Percentiles rank a stretch among this genome's conserved stretches.
These are phyloP conservation scores for Notolabrus celidotus DNA, from an alignment of 2,797 vertebrate genomes.

Conservation along the genomic window DNA sequence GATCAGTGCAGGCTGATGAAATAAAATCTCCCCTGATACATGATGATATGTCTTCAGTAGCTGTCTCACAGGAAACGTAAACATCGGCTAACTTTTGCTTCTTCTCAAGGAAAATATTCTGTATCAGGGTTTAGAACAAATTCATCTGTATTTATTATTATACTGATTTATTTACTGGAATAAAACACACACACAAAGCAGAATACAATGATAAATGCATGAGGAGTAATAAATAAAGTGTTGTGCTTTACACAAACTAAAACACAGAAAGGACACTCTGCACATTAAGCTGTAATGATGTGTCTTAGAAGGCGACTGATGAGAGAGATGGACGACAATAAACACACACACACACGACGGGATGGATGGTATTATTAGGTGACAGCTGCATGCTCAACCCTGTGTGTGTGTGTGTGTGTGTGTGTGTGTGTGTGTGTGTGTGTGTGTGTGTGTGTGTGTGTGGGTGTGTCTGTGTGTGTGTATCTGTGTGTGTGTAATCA, in stretches of 20 bases:
- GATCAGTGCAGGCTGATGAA: too few relatives aligned
- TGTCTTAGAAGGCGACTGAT: conserved; percentile 69
- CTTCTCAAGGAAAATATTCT: too few relatives aligned
- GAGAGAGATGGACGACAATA: conserved; percentile 64
- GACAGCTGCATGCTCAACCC: conserved; percentile 57
- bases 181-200: neutral
- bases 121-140: too few relatives aligned
- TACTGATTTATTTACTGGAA: too few relatives aligned
- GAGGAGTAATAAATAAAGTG: neutral
- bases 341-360: conserved; percentile 14
- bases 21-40: too few relatives aligned
- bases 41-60: too few relatives aligned
- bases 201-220: conserved; percentile 20
- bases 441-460: too few relatives aligned
- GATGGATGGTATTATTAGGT: conserved; percentile 75
- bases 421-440: too few relatives aligned
- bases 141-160: too few relatives aligned
- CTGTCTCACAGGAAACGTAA: too few relatives aligned
- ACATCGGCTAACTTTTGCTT: too few relatives aligned
- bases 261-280: neutral
- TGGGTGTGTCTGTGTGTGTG: neutral
- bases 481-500: conserved; percentile 65
- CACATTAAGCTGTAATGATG: conserved; percentile 68
- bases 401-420: conserved; percentile 51
- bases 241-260: neutral